These are phyloP conservation scores for Macquaria ambigua DNA, from an alignment of 2,113 vertebrate species.

Conservation along the genomic window DNA sequence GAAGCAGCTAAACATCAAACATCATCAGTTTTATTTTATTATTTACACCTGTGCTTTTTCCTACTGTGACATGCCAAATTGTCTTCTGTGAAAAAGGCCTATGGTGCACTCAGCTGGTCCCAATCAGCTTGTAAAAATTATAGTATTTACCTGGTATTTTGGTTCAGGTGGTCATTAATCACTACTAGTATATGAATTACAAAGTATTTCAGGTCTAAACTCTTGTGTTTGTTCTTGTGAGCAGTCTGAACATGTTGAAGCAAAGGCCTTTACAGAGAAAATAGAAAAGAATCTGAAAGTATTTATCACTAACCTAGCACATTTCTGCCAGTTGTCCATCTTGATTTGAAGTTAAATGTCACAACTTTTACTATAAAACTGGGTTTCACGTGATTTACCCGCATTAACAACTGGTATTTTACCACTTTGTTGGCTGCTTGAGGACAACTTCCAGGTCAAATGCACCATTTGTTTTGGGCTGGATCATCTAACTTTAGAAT, in stretches of 20 bases:
- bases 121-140: too few species aligned
- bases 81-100: background rate
- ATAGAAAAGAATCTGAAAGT: background rate
- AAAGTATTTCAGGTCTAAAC: background rate
- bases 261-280: background rate
- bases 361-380: background rate
- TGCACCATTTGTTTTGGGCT: background rate
- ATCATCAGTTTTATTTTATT: too few species aligned
- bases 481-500: background rate
- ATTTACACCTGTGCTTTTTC: background rate
- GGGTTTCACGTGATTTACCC: background rate
- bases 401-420: background rate
- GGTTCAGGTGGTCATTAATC: background rate
- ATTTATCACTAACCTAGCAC: background rate
- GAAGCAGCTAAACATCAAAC: background rate
- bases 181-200: background rate
- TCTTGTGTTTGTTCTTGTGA: background rate
- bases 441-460: background rate
- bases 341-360: background rate
- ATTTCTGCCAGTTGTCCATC: background rate
- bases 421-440: background rate
- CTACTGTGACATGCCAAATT: too few species aligned
- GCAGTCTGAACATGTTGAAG: background rate
- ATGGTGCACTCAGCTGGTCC: too few species aligned
- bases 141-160: background rate